A percentile compares a stretch with the other conserved stretches of the same genome.
Evolutionary conservation across 2,888 invertebrate genomes (phyloP).

Genomic region (Unio pictorum): DNA sequence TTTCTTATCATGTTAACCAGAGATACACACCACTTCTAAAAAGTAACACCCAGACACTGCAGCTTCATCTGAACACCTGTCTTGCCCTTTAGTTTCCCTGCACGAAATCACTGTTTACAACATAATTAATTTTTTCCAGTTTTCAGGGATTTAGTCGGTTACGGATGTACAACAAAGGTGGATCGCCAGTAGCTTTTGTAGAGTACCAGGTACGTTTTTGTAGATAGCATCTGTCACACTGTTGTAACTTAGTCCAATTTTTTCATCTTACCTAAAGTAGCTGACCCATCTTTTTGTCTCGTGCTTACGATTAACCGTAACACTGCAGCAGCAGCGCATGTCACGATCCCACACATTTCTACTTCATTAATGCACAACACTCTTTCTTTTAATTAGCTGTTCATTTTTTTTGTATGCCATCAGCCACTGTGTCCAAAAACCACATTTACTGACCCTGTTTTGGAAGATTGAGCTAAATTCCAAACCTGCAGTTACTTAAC

Average conservation of each 20-base stretch:
- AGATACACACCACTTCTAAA: too few relatives aligned
- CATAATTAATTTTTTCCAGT: constrained; percentile 76
- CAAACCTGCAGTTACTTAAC: too few relatives aligned
- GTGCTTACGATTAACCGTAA: constrained; percentile 1
- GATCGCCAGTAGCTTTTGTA: constrained; percentile 96
- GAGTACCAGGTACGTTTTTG: constrained; percentile 82
- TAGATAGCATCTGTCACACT: not conserved
- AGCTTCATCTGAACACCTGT: too few relatives aligned
- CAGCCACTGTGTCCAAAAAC: too few relatives aligned
- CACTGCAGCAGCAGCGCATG: not conserved
- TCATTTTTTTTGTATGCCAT: too few relatives aligned
- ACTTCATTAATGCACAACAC: too few relatives aligned
- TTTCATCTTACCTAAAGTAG: not conserved
- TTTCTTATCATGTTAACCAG: too few relatives aligned
- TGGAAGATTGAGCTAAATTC: too few relatives aligned
- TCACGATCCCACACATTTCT: too few relatives aligned
- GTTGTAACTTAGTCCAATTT: constrained; percentile 4
- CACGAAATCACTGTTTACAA: not conserved
- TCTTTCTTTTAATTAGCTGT: too few relatives aligned
- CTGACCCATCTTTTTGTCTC: not conserved
- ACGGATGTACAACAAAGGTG: constrained; percentile 86
- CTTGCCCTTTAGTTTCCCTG: not conserved
- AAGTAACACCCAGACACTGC: too few relatives aligned
- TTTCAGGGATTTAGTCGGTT: constrained; percentile 98
- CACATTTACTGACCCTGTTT: too few relatives aligned